These are phyloP conservation scores for Pangasianodon gigas DNA, from an alignment of 2,113 vertebrate species.

Conservation along the genomic window DNA sequence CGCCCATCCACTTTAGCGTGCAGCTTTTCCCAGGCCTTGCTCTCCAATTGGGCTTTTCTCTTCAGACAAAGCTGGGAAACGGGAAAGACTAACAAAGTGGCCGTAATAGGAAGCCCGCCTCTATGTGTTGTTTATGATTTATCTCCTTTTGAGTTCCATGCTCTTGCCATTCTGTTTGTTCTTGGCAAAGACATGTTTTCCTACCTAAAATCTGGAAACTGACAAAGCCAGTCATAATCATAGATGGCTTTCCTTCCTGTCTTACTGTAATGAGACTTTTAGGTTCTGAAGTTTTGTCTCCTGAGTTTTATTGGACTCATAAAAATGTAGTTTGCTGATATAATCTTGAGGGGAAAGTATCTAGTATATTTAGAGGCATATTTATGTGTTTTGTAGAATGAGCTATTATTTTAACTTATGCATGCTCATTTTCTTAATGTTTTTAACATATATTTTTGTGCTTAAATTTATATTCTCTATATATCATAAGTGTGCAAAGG, in stretches of 20 bases:
- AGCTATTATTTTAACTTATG: background rate
- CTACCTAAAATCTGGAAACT: slow-evolving; percentile 24
- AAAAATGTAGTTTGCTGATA: background rate
- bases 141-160: slow-evolving; percentile 46
- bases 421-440: background rate
- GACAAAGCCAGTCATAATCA: slow-evolving; percentile 33
- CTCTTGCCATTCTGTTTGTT: slow-evolving; percentile 33
- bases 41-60: slow-evolving; percentile 51
- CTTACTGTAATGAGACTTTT: slow-evolving; percentile 24
- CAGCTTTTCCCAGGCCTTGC: slow-evolving; percentile 54
- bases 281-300: background rate
- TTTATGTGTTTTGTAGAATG: background rate
- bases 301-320: slow-evolving; percentile 20
- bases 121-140: slow-evolving; percentile 53
- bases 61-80: slow-evolving; percentile 62
- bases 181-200: slow-evolving; percentile 31
- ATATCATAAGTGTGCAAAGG: background rate
- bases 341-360: background rate
- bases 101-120: slow-evolving; percentile 49
- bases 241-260: slow-evolving; percentile 41
- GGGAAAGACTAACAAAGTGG: slow-evolving; percentile 55
- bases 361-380: background rate
- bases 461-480: background rate
- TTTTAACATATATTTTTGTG: background rate
- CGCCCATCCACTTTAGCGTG: slow-evolving; percentile 54